These are phyloP conservation scores for Eulemur rufifrons DNA, from an alignment of 2,113 vertebrate genomes.

Conservation along the genomic window DNA sequence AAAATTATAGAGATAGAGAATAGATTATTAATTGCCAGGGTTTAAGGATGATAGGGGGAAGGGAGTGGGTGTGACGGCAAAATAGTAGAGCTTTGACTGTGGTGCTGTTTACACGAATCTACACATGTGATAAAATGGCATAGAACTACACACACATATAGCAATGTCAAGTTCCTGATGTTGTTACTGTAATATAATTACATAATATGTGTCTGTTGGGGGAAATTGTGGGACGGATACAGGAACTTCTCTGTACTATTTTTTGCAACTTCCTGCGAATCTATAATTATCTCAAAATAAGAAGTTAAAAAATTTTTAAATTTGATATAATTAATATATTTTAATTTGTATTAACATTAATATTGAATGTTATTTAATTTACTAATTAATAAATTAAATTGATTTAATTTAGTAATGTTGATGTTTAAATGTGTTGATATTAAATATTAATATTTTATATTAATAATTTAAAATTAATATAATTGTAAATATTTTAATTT, in stretches of 20 bases:
- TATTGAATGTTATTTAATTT: neutral
- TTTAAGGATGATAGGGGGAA: neutral
- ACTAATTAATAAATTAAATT: neutral
- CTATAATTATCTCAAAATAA: constrained; percentile 15
- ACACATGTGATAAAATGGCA: neutral
- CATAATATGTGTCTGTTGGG: neutral
- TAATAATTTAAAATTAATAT: neutral
- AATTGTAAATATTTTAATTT: neutral
- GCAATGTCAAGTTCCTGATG: neutral
- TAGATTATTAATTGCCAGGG: neutral
- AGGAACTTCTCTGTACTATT: neutral
- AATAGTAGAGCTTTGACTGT: too few species aligned
- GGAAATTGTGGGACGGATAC: neutral
- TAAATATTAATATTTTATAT: neutral
- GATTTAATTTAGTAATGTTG: neutral
- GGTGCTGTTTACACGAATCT: neutral
- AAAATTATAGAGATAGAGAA: neutral
- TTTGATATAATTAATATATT: neutral
- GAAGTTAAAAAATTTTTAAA: neutral
- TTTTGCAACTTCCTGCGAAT: neutral
- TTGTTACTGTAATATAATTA: neutral
- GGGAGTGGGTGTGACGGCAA: neutral
- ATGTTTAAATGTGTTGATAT: neutral
- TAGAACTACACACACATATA: neutral
- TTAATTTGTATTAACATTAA: neutral